Percentiles rank a stretch among this genome's conserved stretches.
phyloP scores from a whole-genome alignment of 2,113 vertebrate genomes.

The Siphamia tubifer region DNA sequence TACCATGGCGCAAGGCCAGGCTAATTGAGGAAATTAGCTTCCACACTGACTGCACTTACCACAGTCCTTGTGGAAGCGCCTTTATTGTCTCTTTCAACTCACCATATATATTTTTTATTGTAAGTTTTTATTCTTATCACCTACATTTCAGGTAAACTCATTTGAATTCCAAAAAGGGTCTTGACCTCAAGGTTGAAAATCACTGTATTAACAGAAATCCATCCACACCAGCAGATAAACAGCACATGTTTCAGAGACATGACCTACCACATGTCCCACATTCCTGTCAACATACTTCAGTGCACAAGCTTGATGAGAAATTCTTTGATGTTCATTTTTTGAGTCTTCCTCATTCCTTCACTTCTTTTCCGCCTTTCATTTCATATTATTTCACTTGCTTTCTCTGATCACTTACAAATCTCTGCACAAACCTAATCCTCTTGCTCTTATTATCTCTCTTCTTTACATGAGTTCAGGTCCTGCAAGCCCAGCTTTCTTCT shows the following conservation, averaged over 20 bases:
- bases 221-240: too few relatives aligned
- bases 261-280: not conserved
- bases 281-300: not conserved
- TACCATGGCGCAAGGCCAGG: too few relatives aligned
- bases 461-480: conserved; percentile 78
- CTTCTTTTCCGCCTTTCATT: not conserved
- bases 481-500: conserved; percentile 88
- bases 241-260: not conserved
- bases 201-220: too few relatives aligned
- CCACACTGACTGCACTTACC: too few relatives aligned
- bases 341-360: not conserved
- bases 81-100: too few relatives aligned
- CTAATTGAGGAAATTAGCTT: too few relatives aligned
- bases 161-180: too few relatives aligned
- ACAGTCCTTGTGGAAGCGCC: too few relatives aligned
- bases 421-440: not conserved
- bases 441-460: not conserved
- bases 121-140: too few relatives aligned
- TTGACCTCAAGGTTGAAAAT: too few relatives aligned
- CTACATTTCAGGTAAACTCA: too few relatives aligned
- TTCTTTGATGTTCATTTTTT: not conserved
- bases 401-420: not conserved
- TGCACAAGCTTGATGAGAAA: not conserved
- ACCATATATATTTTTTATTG: too few relatives aligned
- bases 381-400: not conserved